A percentile compares a stretch with the other conserved stretches of the same genome.
Conservation (phyloP, 2,113 vertebrate species). For the Coregonus clupeaformis region DNA sequence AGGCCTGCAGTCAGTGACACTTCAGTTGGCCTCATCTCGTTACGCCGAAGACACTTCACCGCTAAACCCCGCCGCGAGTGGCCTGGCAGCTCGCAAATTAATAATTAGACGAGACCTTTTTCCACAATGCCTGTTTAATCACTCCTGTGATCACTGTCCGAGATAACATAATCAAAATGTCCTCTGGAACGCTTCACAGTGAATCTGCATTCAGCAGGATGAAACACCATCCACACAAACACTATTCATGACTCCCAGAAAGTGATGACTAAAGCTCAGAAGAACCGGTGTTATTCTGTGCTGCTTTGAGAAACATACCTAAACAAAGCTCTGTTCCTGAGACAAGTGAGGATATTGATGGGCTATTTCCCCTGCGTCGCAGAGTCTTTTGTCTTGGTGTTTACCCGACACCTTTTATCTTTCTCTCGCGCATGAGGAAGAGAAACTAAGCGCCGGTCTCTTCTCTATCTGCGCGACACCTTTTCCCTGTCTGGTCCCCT, state of each 20-base stretch:
- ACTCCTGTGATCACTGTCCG: constrained; percentile 12
- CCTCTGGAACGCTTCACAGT: not conserved
- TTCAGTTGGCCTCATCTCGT: not conserved
- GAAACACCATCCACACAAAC: not conserved
- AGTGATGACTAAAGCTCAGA: not conserved
- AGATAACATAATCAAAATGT: constrained; percentile 3
- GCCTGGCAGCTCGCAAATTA: not conserved
- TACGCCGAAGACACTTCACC: not conserved
- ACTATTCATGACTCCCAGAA: not conserved
- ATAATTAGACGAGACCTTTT: constrained; percentile 18
- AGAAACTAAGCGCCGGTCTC: not conserved
- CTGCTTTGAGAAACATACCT: not conserved
- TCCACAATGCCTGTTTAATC: constrained; percentile 19
- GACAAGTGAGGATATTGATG: constrained; percentile 5
- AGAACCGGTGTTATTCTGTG: not conserved
- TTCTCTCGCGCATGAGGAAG: not conserved
- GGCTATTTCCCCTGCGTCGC: constrained; percentile 1
- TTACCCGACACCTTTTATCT: constrained; percentile 16
- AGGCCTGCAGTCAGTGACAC: not conserved
- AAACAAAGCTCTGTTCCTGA: not conserved
- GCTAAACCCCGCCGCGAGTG: not conserved
- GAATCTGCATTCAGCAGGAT: not conserved
- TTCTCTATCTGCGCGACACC: not conserved
- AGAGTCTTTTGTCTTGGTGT: not conserved
- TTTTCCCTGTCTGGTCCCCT: not conserved